These are phyloP conservation scores for Orthonyx spaldingii DNA, from an alignment of 2,113 vertebrate genomes.

Conservation along the genomic window DNA sequence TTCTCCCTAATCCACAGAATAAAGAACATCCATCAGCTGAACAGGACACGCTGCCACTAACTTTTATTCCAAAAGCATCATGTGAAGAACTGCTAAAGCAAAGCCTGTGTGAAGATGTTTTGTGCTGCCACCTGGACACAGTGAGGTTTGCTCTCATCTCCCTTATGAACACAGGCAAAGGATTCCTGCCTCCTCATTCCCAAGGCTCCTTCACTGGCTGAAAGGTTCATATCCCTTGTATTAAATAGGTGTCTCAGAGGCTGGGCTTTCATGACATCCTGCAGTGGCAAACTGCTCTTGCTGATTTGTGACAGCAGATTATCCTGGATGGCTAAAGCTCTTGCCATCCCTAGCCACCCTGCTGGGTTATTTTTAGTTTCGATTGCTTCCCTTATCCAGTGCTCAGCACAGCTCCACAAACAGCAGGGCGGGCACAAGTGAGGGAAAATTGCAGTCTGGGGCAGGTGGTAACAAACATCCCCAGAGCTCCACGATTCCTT, in stretches of 20 bases:
- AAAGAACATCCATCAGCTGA: neutral
- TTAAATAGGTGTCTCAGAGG: neutral
- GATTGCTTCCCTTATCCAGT: neutral
- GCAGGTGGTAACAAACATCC: neutral
- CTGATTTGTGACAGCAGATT: neutral
- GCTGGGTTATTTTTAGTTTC: slow-evolving; percentile 6
- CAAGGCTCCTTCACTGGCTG: neutral
- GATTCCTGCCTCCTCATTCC: neutral
- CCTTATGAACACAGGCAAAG: neutral
- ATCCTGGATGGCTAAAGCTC: neutral
- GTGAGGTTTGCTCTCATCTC: neutral
- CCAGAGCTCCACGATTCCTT: neutral
- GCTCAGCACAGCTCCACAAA: neutral
- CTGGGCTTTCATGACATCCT: neutral
- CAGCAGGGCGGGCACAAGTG: neutral
- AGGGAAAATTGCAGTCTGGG: neutral
- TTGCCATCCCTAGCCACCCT: neutral
- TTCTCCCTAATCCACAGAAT: neutral
- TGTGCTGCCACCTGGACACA: neutral
- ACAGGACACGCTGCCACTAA: neutral
- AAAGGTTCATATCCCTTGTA: neutral
- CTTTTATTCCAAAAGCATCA: neutral
- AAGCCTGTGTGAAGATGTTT: neutral
- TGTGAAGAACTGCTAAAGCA: neutral
- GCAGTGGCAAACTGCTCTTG: neutral